Conservation (phyloP, 2,888 invertebrate genomes). For the Tenthredo mesomela region DNA sequence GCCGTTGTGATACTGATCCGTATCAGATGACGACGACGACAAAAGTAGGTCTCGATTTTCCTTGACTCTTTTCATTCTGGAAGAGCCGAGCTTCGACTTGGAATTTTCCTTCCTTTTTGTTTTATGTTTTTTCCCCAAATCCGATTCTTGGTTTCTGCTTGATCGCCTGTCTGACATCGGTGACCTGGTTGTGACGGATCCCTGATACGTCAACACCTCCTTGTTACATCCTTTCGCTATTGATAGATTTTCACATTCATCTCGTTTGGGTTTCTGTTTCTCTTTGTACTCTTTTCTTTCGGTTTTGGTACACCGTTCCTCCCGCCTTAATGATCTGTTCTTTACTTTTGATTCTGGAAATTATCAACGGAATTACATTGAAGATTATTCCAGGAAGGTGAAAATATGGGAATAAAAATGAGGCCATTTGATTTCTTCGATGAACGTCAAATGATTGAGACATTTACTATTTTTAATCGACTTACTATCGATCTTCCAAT, state of each 20-base stretch:
- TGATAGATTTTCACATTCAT: not conserved
- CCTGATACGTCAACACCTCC: not conserved
- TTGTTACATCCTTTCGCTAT: not conserved
- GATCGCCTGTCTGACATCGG: slow-evolving; percentile 27
- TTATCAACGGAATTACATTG: not conserved
- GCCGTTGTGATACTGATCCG: not conserved
- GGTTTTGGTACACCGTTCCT: not conserved
- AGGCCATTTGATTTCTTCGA: not conserved
- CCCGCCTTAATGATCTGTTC: not conserved
- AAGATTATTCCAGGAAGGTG: not conserved
- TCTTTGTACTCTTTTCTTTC: not conserved
- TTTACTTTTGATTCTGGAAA: not conserved
- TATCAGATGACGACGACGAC: not conserved
- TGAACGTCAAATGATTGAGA: not conserved
- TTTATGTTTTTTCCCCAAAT: slow-evolving; percentile 40
- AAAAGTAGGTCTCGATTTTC: not conserved
- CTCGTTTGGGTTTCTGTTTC: not conserved
- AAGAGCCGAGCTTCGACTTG: not conserved
- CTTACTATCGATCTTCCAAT: not conserved
- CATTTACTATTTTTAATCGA: not conserved
- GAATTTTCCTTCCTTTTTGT: slow-evolving; percentile 51
- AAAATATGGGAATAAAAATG: not conserved
- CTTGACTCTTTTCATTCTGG: slow-evolving; percentile 50
- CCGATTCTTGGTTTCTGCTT: slow-evolving; percentile 33
- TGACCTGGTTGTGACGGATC: not conserved